Percentiles rank a stretch among this genome's conserved stretches.
Conservation (phyloP, 2,888 invertebrate species). For the Griposia aprilina region DNA sequence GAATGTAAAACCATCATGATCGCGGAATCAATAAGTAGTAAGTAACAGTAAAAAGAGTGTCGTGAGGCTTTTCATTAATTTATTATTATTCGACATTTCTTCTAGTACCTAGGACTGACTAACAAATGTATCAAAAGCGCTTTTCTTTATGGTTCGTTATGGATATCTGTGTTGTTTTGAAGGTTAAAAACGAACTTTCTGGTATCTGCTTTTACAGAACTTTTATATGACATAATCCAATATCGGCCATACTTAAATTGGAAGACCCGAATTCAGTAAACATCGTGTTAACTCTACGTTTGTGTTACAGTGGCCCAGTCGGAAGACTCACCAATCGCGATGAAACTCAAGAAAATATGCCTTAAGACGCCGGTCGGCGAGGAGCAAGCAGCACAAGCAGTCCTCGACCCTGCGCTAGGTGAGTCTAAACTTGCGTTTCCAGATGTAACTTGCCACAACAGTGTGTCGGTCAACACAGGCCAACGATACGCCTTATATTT, state of each 20-base stretch:
- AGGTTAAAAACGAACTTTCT: neutral
- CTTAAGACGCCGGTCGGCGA: constrained; percentile 93
- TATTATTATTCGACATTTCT: neutral
- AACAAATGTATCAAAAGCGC: neutral
- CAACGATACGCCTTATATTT: constrained; percentile 23
- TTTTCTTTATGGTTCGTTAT: neutral
- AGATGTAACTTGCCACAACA: constrained; percentile 40
- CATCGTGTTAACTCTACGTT: constrained; percentile 49
- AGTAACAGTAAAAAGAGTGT: constrained; percentile 9
- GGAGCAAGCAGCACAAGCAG: constrained; percentile 93
- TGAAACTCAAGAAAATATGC: constrained; percentile 94
- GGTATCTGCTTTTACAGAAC: neutral
- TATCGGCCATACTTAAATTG: neutral
- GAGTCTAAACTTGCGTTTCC: constrained; percentile 67
- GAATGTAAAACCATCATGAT: constrained; percentile 32
- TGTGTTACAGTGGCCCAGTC: constrained; percentile 92
- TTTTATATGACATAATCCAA: neutral
- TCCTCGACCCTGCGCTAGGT: constrained; percentile 93
- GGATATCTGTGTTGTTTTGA: neutral
- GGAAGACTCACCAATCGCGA: constrained; percentile 92
- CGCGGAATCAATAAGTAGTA: constrained; percentile 16
- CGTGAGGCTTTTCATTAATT: constrained; percentile 14
- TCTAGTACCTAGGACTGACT: neutral
- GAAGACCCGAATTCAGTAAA: neutral
- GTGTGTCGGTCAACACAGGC: constrained; percentile 50